phyloP scores from a whole-genome alignment of 1,140 invertebrate genomes.

The Phymorhynchus buccinoides region DNA sequence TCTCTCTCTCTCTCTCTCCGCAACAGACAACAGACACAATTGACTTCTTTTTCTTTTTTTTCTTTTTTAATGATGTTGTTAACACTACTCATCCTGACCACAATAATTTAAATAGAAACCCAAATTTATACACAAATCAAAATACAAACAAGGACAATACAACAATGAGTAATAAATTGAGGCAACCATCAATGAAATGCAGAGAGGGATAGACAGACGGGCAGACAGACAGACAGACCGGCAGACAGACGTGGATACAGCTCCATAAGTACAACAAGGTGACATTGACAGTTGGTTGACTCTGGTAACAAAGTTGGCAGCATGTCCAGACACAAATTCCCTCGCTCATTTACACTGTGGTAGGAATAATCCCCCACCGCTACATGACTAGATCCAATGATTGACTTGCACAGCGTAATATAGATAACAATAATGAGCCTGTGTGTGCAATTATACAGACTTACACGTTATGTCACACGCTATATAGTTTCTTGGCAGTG shows the following conservation, averaged over 20 bases:
- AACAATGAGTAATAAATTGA: neutral
- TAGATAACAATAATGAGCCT: neutral
- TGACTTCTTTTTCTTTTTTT: neutral
- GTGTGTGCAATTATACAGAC: neutral
- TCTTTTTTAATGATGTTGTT: neutral
- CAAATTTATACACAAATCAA: neutral
- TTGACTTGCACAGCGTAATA: neutral
- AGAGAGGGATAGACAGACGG: conserved; percentile 20
- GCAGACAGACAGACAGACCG: neutral
- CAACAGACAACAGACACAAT: neutral
- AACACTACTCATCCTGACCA: neutral
- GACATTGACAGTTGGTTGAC: neutral
- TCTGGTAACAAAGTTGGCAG: neutral
- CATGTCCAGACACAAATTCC: neutral
- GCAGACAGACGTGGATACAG: neutral
- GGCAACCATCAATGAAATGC: neutral
- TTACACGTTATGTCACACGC: neutral
- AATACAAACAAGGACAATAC: neutral
- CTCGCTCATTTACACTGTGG: neutral
- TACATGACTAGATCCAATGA: neutral
- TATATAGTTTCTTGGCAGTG: too few relatives aligned
- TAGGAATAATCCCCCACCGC: neutral
- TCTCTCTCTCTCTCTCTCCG: neutral
- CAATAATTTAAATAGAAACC: neutral
- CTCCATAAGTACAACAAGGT: neutral